A percentile compares a stretch with the other conserved stretches of the same genome.
phyloP scores from a whole-genome alignment of 2,113 vertebrate species.

The Coptodon rendalli region DNA sequence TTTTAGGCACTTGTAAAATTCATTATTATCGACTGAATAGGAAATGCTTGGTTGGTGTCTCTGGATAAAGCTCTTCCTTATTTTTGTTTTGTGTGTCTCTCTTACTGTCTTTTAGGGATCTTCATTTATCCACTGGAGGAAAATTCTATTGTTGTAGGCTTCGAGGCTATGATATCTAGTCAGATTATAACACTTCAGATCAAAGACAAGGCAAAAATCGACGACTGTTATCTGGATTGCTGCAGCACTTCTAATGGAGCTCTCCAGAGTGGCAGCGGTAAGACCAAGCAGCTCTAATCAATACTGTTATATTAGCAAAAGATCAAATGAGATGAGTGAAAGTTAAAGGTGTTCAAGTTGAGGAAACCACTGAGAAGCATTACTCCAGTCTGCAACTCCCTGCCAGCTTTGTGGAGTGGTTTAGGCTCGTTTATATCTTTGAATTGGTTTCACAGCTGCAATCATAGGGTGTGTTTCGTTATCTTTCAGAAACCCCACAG shows the following conservation, averaged over 20 bases:
- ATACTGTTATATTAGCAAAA: neutral
- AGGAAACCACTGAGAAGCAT: neutral
- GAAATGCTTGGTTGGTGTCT: neutral
- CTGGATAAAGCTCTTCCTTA: neutral
- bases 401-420: neutral
- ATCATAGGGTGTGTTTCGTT: neutral
- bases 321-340: neutral
- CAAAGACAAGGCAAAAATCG: constrained; percentile 90
- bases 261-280: constrained; percentile 68
- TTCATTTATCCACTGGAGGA: constrained; percentile 93
- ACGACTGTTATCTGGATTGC: constrained; percentile 67
- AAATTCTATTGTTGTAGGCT: constrained; percentile 82
- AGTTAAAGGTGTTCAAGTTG: neutral
- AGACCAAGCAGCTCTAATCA: constrained; percentile 33
- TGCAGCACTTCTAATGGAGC: constrained; percentile 59
- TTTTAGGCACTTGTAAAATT: neutral
- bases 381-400: neutral
- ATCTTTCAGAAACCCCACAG: neutral
- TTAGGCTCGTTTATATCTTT: neutral
- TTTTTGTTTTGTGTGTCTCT: neutral
- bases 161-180: constrained; percentile 82
- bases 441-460: neutral
- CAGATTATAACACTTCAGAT: constrained; percentile 85
- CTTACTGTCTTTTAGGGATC: constrained; percentile 72
- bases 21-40: neutral